A percentile compares a stretch with the other conserved stretches of the same genome.
Evolutionary conservation across 2,113 vertebrate genomes (phyloP).

Genomic region (Chauna torquata): DNA sequence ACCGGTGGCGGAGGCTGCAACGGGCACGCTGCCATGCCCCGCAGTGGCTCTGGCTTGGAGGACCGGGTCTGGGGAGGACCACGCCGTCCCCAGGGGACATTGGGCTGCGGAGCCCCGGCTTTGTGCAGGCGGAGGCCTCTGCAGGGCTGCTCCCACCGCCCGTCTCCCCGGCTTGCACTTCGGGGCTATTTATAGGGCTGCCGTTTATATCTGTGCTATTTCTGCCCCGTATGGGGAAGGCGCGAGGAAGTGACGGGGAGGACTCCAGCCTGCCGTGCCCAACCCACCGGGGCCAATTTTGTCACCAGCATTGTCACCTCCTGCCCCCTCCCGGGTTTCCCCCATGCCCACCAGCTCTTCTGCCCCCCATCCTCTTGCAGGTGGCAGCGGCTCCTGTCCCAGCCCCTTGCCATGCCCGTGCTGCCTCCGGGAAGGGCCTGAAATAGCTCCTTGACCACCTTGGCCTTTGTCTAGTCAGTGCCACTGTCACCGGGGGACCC

Average conservation of each 20-base stretch:
- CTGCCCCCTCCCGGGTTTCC: background rate
- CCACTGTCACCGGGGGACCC: rapidly evolving
- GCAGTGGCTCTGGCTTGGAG: background rate
- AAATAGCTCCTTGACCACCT: background rate
- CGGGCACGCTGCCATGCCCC: background rate
- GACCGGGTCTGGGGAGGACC: background rate
- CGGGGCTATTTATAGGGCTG: constrained; percentile 66
- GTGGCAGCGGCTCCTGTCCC: background rate
- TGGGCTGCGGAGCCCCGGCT: background rate
- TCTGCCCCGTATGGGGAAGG: constrained; percentile 27
- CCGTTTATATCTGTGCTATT: constrained; percentile 60
- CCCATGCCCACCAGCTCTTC: background rate
- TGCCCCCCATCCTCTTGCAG: too few species aligned
- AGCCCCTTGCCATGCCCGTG: background rate
- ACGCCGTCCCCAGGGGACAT: background rate
- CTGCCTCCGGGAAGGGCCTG: background rate
- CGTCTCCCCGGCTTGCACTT: constrained; percentile 14
- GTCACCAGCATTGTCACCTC: background rate
- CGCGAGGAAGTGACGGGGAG: background rate
- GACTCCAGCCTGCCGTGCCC: background rate
- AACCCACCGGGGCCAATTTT: background rate
- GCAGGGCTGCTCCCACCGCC: background rate
- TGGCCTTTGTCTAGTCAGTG: background rate
- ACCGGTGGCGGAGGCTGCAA: rapidly evolving
- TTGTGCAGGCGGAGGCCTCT: background rate